Percentiles rank a stretch among this genome's conserved stretches.
Conservation (phyloP, 2,888 invertebrate species). For the Drosophila incognita region DNA sequence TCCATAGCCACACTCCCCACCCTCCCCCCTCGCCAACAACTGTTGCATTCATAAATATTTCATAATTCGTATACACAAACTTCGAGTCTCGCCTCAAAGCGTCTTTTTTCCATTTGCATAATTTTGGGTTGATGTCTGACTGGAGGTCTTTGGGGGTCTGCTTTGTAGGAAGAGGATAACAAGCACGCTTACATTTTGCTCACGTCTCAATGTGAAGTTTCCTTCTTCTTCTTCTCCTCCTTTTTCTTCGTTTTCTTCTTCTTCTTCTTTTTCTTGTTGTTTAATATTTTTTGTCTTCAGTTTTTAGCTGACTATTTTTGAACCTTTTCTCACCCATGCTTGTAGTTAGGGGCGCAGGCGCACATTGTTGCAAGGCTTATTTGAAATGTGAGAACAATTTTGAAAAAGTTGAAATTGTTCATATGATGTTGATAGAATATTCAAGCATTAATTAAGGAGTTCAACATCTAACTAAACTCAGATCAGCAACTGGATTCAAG, state of each 20-base stretch:
- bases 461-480: neutral
- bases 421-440: too few species aligned
- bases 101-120: slow-evolving; percentile 58
- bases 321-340: slow-evolving; percentile 42
- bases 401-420: neutral
- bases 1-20: neutral
- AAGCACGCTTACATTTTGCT: slow-evolving; percentile 62
- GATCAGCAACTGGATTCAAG: neutral
- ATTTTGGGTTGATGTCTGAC: slow-evolving; percentile 61
- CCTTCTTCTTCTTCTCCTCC: slow-evolving; percentile 40
- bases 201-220: slow-evolving; percentile 68
- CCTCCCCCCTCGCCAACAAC: slow-evolving; percentile 45
- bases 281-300: neutral
- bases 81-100: slow-evolving; percentile 12
- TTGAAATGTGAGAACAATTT: neutral
- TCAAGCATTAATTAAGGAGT: too few species aligned
- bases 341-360: slow-evolving; percentile 16
- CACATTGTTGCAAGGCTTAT: slow-evolving; percentile 26
- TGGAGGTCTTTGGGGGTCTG: slow-evolving; percentile 17
- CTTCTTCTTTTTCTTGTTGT: slow-evolving; percentile 50
- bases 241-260: neutral
- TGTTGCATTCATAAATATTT: slow-evolving; percentile 75
- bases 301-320: slow-evolving; percentile 43
- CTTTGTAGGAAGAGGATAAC: slow-evolving; percentile 26
- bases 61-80: slow-evolving; percentile 13